These are phyloP conservation scores for Anisognathus igniventris DNA, from an alignment of 2,797 vertebrate species.

Conservation along the genomic window DNA sequence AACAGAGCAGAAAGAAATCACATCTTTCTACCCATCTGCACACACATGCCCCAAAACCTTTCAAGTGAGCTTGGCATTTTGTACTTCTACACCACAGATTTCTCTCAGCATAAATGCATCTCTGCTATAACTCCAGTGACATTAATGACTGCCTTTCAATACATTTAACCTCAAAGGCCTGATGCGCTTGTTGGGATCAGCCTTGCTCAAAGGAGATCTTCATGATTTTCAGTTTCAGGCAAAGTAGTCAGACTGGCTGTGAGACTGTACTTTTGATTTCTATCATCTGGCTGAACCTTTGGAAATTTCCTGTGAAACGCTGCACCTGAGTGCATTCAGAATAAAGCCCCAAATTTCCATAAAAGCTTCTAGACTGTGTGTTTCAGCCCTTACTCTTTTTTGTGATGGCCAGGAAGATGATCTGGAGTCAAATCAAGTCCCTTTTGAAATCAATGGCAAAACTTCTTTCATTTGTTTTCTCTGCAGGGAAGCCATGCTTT, in stretches of 20 bases:
- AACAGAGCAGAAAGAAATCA: conserved; percentile 63
- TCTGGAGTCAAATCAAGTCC: neutral
- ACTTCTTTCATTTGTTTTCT: neutral
- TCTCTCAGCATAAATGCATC: conserved; percentile 2
- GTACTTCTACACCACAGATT: neutral
- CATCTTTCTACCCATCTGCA: conserved; percentile 52
- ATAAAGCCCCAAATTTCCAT: neutral
- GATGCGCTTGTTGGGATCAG: neutral
- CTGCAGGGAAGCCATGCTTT: neutral
- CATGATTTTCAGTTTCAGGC: neutral
- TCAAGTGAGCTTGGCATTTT: conserved; percentile 8
- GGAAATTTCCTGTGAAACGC: neutral
- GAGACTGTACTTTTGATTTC: neutral
- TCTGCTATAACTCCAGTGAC: neutral
- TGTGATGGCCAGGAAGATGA: neutral
- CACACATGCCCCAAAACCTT: conserved; percentile 42
- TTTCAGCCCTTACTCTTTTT: neutral
- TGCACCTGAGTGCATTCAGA: neutral
- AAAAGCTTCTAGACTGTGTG: neutral
- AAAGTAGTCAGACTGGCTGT: neutral
- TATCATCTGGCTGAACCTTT: neutral
- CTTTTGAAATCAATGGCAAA: neutral
- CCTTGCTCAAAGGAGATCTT: neutral
- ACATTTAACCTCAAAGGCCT: neutral
- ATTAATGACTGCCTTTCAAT: conserved; percentile 15